Percentiles rank a stretch among this genome's conserved stretches.
These are phyloP conservation scores for Blennius ocellaris DNA, from an alignment of 2,113 vertebrate genomes.

Conservation along the genomic window DNA sequence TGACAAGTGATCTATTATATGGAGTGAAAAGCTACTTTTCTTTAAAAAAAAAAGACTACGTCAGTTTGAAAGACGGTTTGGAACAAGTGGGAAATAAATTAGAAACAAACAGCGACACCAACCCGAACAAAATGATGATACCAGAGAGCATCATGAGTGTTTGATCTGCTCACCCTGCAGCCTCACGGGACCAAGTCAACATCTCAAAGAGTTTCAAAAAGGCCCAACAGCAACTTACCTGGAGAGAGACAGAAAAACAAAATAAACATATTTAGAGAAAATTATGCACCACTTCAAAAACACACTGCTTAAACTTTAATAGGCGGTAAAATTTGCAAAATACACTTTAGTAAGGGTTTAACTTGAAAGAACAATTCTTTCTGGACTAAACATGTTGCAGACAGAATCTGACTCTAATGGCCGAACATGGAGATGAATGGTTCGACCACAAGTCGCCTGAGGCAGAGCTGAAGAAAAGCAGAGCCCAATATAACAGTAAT, in stretches of 20 bases:
- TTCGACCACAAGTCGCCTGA: background rate
- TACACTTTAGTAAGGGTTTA: background rate
- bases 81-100: background rate
- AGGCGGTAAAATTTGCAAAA: background rate
- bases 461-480: background rate
- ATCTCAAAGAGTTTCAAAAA: conserved; percentile 15
- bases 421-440: background rate
- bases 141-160: background rate
- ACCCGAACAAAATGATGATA: background rate
- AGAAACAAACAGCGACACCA: background rate
- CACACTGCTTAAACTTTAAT: background rate
- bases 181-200: background rate
- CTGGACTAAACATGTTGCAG: background rate
- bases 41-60: background rate
- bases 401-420: conserved; percentile 9
- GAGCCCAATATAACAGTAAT: background rate
- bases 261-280: conserved; percentile 14
- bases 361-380: conserved; percentile 13
- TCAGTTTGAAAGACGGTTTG: background rate
- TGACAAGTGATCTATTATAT: background rate
- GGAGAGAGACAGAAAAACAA: conserved; percentile 19
- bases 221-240: conserved; percentile 72
- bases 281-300: background rate
- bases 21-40: conserved; percentile 14
- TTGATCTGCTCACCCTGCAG: conserved; percentile 13